Conservation (phyloP, 2,888 invertebrate genomes). For the Tenthredo distinguenda region DNA sequence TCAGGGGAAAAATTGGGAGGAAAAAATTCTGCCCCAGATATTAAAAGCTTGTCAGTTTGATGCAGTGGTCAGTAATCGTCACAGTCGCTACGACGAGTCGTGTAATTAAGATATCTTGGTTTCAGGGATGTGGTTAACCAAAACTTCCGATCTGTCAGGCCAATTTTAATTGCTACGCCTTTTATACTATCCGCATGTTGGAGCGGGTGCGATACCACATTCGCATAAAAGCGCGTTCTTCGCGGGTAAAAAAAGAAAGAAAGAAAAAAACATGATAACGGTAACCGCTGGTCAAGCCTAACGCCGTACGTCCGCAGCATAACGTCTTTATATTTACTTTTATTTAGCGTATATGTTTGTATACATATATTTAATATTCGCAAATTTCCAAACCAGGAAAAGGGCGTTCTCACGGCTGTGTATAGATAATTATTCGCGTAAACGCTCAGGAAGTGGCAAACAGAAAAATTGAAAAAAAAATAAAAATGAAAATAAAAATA, state of each 20-base stretch:
- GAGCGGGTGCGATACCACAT: slow-evolving; percentile 53
- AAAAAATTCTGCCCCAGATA: slow-evolving; percentile 2
- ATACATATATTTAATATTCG: neutral
- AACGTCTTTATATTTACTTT: neutral
- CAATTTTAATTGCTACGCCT: slow-evolving; percentile 46
- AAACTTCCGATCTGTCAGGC: slow-evolving; percentile 46
- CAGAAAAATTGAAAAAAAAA: neutral
- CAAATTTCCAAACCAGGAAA: neutral
- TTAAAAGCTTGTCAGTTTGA: slow-evolving; percentile 31
- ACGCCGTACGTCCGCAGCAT: neutral
- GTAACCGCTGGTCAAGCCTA: slow-evolving; percentile 28
- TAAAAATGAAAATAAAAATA: neutral
- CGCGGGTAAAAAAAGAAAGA: neutral
- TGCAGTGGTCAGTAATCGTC: slow-evolving; percentile 33
- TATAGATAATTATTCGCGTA: neutral
- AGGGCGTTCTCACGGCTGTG: neutral
- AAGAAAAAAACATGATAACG: slow-evolving; percentile 1
- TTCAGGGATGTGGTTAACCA: slow-evolving; percentile 50
- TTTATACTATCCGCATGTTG: slow-evolving; percentile 34
- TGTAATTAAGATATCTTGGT: slow-evolving; percentile 49
- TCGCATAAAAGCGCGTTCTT: slow-evolving; percentile 12
- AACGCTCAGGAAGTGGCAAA: neutral
- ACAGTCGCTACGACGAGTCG: slow-evolving; percentile 28
- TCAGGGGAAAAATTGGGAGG: neutral
- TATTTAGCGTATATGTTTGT: too few relatives aligned